These are phyloP conservation scores for Terebella lapidaria DNA, from an alignment of 2,888 invertebrate genomes.

Conservation along the genomic window DNA sequence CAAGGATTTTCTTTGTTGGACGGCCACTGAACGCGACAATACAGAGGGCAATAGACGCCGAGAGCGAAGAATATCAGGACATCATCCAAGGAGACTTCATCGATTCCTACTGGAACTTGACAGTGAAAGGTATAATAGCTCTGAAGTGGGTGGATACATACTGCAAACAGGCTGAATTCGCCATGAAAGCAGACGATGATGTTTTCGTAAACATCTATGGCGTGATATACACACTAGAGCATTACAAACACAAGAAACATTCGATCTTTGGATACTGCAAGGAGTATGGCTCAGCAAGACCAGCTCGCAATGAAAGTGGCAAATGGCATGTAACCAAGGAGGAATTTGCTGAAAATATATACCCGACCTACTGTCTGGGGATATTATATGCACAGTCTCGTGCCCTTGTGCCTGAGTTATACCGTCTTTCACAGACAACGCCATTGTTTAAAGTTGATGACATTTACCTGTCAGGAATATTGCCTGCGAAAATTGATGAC, in stretches of 20 bases:
- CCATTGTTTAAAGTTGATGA: constrained; percentile 43
- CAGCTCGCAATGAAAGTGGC: constrained; percentile 25
- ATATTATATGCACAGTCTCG: constrained; percentile 33
- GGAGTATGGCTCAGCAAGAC: constrained; percentile 25
- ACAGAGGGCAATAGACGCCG: constrained; percentile 22
- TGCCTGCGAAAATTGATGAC: constrained; percentile 30
- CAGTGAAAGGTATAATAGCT: constrained; percentile 32
- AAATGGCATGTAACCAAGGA: constrained; percentile 24
- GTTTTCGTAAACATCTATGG: constrained; percentile 30
- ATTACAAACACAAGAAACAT: background rate
- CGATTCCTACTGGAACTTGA: constrained; percentile 30
- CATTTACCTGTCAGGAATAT: constrained; percentile 40
- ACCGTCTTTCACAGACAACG: constrained; percentile 29
- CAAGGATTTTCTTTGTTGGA: constrained; percentile 30
- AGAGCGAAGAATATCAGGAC: constrained; percentile 25
- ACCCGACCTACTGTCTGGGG: constrained; percentile 44
- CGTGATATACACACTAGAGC: constrained; percentile 14
- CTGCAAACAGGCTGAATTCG: constrained; percentile 27
- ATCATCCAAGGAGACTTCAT: constrained; percentile 33
- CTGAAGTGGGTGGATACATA: constrained; percentile 30
- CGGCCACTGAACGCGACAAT: constrained; percentile 13
- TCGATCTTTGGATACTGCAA: constrained; percentile 19
- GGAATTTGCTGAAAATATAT: constrained; percentile 24
- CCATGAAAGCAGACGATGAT: constrained; percentile 33
- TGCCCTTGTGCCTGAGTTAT: constrained; percentile 31